A percentile compares a stretch with the other conserved stretches of the same genome.
Evolutionary conservation across 2,797 vertebrate species (phyloP).

Genomic region (Adrianichthys oophorus): DNA sequence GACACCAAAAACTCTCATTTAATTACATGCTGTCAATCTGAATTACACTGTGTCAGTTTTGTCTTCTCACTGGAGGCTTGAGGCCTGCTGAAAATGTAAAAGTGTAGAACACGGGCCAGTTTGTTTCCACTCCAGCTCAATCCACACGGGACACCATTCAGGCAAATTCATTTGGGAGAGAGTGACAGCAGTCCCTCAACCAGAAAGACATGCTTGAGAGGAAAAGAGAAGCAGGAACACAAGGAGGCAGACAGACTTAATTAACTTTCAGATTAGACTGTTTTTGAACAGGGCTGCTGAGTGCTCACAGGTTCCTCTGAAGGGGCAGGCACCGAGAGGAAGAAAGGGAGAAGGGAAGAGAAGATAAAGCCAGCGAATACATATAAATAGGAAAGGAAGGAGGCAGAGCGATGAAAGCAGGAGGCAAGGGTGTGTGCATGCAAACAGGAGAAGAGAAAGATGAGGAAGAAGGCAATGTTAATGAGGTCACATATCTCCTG

Average conservation of each 20-base stretch:
- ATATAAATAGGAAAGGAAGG: conserved; percentile 38
- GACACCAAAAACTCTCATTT: conserved; percentile 64
- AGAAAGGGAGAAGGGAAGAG: conserved; percentile 20
- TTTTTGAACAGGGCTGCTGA: conserved; percentile 51
- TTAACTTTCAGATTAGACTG: conserved; percentile 72
- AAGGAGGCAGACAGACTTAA: conserved; percentile 62
- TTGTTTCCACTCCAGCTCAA: conserved; percentile 44
- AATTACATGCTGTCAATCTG: conserved; percentile 65
- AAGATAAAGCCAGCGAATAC: conserved; percentile 52
- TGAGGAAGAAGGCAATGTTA: conserved; percentile 61
- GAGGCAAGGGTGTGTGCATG: conserved; percentile 19
- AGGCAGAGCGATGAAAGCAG: conserved; percentile 22
- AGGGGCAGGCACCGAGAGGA: conserved; percentile 36
- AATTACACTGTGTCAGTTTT: conserved; percentile 61
- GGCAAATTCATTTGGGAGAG: conserved; percentile 48
- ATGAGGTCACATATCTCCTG: conserved; percentile 76
- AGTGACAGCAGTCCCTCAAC: conserved; percentile 65
- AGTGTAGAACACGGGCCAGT: conserved; percentile 46
- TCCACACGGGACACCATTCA: conserved; percentile 44
- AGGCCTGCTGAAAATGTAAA: conserved; percentile 46
- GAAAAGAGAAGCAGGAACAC: conserved; percentile 52
- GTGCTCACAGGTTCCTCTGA: conserved; percentile 54
- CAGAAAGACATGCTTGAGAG: conserved; percentile 63
- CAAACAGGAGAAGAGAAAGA: conserved; percentile 32
- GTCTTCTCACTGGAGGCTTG: conserved; percentile 32